Percentiles rank a stretch among this genome's conserved stretches.
These are phyloP conservation scores for Labia minor DNA, from an alignment of 2,888 invertebrate genomes.

Conservation along the genomic window DNA sequence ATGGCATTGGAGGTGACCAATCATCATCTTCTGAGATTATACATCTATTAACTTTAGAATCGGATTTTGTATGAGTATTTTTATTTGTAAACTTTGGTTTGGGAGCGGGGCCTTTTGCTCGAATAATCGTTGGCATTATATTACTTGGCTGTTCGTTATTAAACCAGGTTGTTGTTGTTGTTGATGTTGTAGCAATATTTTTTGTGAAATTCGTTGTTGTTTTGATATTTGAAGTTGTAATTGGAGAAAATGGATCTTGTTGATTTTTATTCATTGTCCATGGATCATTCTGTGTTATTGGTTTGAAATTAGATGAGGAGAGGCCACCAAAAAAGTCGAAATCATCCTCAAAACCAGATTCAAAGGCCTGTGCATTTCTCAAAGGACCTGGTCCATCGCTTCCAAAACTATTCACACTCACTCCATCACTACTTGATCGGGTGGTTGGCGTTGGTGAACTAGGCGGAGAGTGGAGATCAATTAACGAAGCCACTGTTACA, in stretches of 20 bases:
- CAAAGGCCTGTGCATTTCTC: conserved; percentile 55
- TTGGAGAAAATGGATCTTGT: conserved; percentile 47
- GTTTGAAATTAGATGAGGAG: conserved; percentile 40
- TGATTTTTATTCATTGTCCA: conserved; percentile 36
- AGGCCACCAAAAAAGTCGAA: conserved; percentile 54
- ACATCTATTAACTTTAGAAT: conserved; percentile 4
- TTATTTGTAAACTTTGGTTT: conserved; percentile 14
- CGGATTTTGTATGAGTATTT: background rate
- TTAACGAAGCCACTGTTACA: conserved; percentile 48
- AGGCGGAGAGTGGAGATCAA: conserved; percentile 60
- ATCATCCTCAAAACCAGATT: conserved; percentile 76
- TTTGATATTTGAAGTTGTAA: conserved; percentile 22
- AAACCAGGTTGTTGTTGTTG: background rate
- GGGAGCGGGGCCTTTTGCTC: conserved; percentile 44
- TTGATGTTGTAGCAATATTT: background rate
- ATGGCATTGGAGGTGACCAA: conserved; percentile 65
- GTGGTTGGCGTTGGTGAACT: conserved; percentile 65
- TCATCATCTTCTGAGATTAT: conserved; percentile 21
- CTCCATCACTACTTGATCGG: conserved; percentile 61
- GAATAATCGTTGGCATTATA: conserved; percentile 63
- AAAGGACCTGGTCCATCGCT: conserved; percentile 52
- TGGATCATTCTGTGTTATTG: conserved; percentile 42
- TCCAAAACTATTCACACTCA: conserved; percentile 64
- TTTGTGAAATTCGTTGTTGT: too few species aligned
- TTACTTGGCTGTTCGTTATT: conserved; percentile 9